A percentile compares a stretch with the other conserved stretches of the same genome.
Conservation (phyloP, 2,797 vertebrate genomes). For the Erethizon dorsatum region DNA sequence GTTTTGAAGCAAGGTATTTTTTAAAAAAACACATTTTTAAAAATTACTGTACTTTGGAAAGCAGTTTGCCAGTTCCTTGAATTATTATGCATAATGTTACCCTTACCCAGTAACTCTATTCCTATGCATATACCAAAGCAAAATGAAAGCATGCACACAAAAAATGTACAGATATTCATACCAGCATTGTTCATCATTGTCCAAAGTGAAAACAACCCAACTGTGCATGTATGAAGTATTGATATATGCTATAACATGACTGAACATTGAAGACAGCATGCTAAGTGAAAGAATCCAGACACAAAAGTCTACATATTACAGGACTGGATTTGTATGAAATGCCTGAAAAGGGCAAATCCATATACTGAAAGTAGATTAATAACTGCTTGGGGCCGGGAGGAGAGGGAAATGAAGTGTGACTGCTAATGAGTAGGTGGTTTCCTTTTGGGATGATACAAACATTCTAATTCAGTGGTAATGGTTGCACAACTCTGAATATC, state of each 20-base stretch:
- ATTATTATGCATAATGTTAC: constrained; percentile 30
- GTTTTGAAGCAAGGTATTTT: constrained; percentile 40
- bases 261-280: constrained; percentile 50
- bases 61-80: constrained; percentile 54
- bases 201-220: constrained; percentile 33
- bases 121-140: constrained; percentile 21
- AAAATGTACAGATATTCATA: background rate
- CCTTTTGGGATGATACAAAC: constrained; percentile 39
- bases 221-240: background rate
- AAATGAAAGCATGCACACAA: constrained; percentile 37
- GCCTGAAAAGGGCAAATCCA: constrained; percentile 2
- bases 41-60: constrained; percentile 60
- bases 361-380: constrained; percentile 32
- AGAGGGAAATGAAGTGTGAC: constrained; percentile 16
- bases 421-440: background rate
- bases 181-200: constrained; percentile 46
- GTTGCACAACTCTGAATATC: constrained; percentile 39
- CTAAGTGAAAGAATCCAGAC: constrained; percentile 50
- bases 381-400: background rate
- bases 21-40: constrained; percentile 29
- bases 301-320: background rate
- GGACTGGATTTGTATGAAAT: constrained; percentile 66
- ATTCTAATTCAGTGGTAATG: constrained; percentile 39
- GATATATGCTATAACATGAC: constrained; percentile 18
- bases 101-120: constrained; percentile 36